Evolutionary conservation across 2,888 invertebrate genomes (phyloP).

Genomic region (Lamellibrachia columna): DNA sequence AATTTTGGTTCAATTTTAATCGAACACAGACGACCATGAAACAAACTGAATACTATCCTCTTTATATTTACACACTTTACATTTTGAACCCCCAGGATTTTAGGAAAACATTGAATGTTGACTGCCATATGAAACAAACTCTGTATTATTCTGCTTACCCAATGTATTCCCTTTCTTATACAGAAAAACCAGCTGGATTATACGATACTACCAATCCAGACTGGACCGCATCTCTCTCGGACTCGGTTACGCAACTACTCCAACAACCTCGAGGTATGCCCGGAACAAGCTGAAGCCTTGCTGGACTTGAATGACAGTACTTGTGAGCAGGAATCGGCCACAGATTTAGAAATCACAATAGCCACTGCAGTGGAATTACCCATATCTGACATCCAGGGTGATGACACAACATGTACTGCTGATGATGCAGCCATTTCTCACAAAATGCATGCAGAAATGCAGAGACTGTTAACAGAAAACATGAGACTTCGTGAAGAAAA

Average conservation of each 20-base stretch:
- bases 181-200: neutral
- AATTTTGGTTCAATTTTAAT: too few species aligned
- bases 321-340: neutral
- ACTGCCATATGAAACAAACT: neutral
- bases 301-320: neutral
- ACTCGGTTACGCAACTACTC: neutral
- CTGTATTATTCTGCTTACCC: neutral
- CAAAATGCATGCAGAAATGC: neutral
- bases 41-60: neutral
- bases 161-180: neutral
- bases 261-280: neutral
- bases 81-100: neutral
- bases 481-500: neutral
- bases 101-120: neutral
- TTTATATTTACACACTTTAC: neutral
- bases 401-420: neutral
- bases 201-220: neutral
- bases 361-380: neutral
- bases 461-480: neutral
- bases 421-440: neutral
- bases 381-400: neutral
- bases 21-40: too few species aligned
- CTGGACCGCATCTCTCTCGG: neutral
- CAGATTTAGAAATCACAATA: neutral
- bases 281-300: neutral